Base-by-base conservation (phyloP, 2,888 invertebrate species). In the Melanchra persicariae region DNA sequence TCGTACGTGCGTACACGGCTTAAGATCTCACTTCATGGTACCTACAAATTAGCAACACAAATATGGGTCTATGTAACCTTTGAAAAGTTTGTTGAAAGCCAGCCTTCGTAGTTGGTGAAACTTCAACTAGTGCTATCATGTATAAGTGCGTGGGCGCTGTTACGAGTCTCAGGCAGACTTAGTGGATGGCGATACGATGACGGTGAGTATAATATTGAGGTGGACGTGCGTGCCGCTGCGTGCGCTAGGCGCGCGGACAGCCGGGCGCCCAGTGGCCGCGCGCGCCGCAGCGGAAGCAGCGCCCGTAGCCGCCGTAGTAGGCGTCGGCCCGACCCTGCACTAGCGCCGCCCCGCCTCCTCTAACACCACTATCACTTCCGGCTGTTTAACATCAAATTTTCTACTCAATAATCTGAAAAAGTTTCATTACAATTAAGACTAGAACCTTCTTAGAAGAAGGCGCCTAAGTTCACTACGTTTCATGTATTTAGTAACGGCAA, bases 271-370 rank as follows among this genome's bases (percentile, higher is more conserved):
- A 96, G 89, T 96, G 96, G 7, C 96, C 96, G 71, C 87, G 87
- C 55, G 92, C 91, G 68, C 96, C 96, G 91, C 97, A 97, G 51
- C 85, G 88, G 91, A 87, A 97, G 90, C 97, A 97, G 71, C 93
- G 90, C 19, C 97, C 97, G 92, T 97, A 97, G 79, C 97, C 97
- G 77, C 97, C 97, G 92, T 96, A 97, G 91, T 96, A 96, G 43
- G 92, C 87, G 55, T 92, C 94, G 91, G 90, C 24, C 87, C 52
- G 6, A 30, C 95, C 95, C 67, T n/a, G n/a, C 85, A 94, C 90
- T 75, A 15, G 19, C 58, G 85, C 73, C n/a, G n/a, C 58, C 67
- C 87, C 76, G 40, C 40, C 5, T 30, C 67, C 10, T 58, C 75
- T 60, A 55, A 60, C 49, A 79, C 54, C 72, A 73, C 40, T 73